Evolutionary conservation across 1,140 invertebrate genomes (phyloP).

Genomic region (Brachystomella parvula): DNA sequence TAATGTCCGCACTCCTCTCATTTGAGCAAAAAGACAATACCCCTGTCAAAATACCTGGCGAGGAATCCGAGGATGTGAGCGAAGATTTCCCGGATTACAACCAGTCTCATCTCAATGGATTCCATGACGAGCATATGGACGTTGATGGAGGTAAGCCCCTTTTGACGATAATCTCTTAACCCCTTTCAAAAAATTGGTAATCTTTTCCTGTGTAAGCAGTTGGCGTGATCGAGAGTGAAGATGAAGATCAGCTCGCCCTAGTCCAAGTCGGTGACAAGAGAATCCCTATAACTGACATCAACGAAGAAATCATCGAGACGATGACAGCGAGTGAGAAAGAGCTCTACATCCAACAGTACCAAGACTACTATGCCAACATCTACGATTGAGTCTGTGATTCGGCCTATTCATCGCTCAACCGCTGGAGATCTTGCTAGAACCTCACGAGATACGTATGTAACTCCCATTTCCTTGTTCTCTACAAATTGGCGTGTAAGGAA

Average conservation of each 20-base stretch:
- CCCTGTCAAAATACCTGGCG: conserved; percentile 37
- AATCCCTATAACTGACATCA: conserved; percentile 69
- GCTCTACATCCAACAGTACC: conserved; percentile 85
- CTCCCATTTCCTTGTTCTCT: not conserved
- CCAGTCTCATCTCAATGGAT: not conserved
- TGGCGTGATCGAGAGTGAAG: conserved; percentile 61
- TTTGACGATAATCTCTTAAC: not conserved
- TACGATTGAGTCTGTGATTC: conserved; percentile 19
- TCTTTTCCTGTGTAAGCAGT: conserved; percentile 44
- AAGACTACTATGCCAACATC: conserved; percentile 67
- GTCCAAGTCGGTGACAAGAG: conserved; percentile 71
- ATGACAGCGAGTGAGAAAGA: conserved; percentile 92
- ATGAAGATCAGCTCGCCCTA: conserved; percentile 72
- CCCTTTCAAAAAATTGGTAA: not conserved
- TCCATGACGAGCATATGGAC: conserved; percentile 13
- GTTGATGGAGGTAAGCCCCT: conserved; percentile 18
- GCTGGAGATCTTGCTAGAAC: not conserved
- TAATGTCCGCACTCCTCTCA: conserved; percentile 81
- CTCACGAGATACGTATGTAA: not conserved
- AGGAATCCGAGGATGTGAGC: conserved; percentile 20
- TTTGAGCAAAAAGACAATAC: conserved; percentile 66
- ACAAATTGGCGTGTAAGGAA: too few relatives aligned
- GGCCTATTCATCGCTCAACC: not conserved
- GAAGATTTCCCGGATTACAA: not conserved
- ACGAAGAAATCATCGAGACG: conserved; percentile 72